Conservation (phyloP, 2,797 vertebrate genomes). For the Myripristis murdjan region DNA sequence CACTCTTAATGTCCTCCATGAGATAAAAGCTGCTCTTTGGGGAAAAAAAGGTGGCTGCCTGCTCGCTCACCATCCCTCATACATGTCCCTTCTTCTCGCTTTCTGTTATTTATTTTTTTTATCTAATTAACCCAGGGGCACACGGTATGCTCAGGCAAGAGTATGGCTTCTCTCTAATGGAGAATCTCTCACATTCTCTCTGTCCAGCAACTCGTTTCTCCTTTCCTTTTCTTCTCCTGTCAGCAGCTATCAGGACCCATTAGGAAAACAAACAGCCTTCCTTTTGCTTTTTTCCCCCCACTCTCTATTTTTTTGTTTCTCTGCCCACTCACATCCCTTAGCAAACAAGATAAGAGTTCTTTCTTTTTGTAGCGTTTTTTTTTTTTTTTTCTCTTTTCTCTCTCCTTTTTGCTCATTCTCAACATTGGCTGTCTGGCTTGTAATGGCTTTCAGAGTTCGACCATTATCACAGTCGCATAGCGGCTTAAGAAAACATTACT, state of each 20-base stretch:
- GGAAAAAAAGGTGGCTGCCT: constrained; percentile 15
- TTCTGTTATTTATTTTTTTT: constrained; percentile 12
- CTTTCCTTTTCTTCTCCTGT: constrained; percentile 56
- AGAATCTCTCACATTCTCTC: constrained; percentile 58
- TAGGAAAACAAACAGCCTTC: constrained; percentile 58
- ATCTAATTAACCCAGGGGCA: constrained; percentile 76
- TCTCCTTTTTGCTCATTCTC: constrained; percentile 24
- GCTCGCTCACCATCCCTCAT: constrained; percentile 35
- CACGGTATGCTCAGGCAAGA: constrained; percentile 20
- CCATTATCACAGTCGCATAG: constrained; percentile 20
- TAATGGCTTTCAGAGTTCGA: constrained; percentile 37
- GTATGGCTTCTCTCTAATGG: constrained; percentile 51
- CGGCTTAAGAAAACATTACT: constrained; percentile 29
- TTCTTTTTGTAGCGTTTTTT: too few relatives aligned
- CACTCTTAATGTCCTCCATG: constrained; percentile 23
- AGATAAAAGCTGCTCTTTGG: constrained; percentile 53
- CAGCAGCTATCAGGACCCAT: constrained; percentile 64
- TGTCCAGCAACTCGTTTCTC: constrained; percentile 32
- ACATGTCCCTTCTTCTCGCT: constrained; percentile 11
- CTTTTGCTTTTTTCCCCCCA: not conserved
- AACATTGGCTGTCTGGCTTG: not conserved
- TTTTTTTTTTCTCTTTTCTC: not conserved
- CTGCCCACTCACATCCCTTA: constrained; percentile 6
- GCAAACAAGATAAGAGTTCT: constrained; percentile 41
- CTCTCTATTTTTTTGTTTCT: not conserved